Percentiles rank a stretch among this genome's conserved stretches.
These are phyloP conservation scores for Pseudomugil tenellus DNA, from an alignment of 2,797 vertebrate species.

Conservation along the genomic window DNA sequence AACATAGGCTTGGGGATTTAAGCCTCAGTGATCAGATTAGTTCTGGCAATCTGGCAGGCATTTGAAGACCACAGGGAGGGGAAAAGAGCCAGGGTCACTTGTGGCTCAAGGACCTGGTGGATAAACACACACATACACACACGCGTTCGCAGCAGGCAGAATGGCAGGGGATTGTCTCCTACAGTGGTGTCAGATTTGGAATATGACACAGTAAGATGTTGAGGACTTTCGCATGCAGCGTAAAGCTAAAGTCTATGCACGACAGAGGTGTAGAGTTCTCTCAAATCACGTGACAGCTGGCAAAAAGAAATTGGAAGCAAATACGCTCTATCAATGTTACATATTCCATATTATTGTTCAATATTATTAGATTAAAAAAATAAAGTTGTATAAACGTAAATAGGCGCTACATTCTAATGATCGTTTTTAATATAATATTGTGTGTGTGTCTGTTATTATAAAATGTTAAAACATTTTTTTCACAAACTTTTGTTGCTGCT, in stretches of 20 bases:
- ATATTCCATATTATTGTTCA: no score
- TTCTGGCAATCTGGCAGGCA: conserved; percentile 1
- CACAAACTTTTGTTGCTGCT: conserved; percentile 20
- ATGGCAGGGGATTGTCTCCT: conserved; percentile 7
- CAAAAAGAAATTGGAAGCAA: background rate
- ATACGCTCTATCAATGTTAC: background rate
- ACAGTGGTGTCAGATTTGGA: background rate
- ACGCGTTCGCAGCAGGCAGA: background rate
- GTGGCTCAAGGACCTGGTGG: conserved; percentile 10
- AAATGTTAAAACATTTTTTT: background rate
- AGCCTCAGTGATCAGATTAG: background rate
- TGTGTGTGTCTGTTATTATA: no score
- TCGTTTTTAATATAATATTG: no score
- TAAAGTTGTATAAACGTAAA: background rate
- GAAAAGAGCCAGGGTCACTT: conserved; percentile 3
- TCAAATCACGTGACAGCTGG: background rate
- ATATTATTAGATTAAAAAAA: background rate
- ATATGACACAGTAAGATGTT: background rate
- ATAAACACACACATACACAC: background rate
- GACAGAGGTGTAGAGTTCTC: background rate
- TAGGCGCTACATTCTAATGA: no score
- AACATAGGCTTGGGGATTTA: background rate
- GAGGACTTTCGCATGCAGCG: background rate
- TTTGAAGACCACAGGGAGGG: conserved; percentile 7
- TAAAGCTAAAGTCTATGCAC: background rate